Conservation (phyloP, 2,113 vertebrate species). For the Syngnathoides biaculeatus region DNA sequence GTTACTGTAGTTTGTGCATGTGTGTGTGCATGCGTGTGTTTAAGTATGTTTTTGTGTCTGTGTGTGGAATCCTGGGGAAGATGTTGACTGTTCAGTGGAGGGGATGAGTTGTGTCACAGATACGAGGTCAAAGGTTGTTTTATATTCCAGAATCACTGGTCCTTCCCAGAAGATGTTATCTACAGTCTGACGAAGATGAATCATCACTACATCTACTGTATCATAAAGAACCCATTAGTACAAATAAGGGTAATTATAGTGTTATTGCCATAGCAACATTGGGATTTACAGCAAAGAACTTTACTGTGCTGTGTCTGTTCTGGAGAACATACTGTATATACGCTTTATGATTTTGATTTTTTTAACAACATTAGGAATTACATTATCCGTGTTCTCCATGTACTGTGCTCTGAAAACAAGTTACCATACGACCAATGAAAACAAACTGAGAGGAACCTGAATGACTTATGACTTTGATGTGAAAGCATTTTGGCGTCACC, state of each 20-base stretch:
- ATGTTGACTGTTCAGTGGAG: constrained; percentile 16
- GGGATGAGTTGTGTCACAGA: constrained; percentile 47
- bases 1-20: constrained; percentile 11
- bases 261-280: neutral
- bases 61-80: constrained; percentile 13
- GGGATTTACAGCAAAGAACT: neutral
- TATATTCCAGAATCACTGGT: constrained; percentile 31
- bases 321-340: neutral
- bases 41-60: constrained; percentile 6
- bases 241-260: neutral
- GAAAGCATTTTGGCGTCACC: too few relatives aligned
- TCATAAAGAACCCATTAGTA: neutral
- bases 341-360: neutral
- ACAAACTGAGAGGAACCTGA: too few relatives aligned
- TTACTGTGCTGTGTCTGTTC: neutral
- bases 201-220: constrained; percentile 3
- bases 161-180: constrained; percentile 39
- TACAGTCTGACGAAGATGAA: constrained; percentile 8
- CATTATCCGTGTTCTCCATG: neutral
- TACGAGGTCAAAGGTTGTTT: constrained; percentile 47
- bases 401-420: neutral
- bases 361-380: neutral
- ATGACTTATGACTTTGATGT: too few relatives aligned
- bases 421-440: too few relatives aligned
- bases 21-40: neutral